Percentiles rank a stretch among this genome's conserved stretches.
Conservation (phyloP, 2,113 vertebrate genomes). For the Otus sunia region DNA sequence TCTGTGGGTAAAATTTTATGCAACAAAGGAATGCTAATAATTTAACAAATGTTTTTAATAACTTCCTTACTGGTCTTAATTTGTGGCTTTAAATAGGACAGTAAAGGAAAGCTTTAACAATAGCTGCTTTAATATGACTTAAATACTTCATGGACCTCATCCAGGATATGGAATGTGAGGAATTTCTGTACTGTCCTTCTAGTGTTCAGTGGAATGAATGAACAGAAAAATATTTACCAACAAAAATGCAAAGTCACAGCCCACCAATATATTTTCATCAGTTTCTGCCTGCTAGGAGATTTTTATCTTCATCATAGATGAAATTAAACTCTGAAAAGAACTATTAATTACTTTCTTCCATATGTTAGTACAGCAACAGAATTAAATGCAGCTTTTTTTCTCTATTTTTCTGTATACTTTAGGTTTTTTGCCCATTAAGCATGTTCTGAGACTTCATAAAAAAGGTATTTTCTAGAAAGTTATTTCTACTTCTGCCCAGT, state of each 20-base stretch:
- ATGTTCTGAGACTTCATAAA: neutral
- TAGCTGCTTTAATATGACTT: conserved; percentile 13
- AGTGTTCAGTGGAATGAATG: neutral
- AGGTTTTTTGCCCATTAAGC: neutral
- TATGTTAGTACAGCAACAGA: neutral
- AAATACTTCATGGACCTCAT: neutral
- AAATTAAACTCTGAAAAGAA: neutral
- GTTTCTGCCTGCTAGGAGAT: neutral
- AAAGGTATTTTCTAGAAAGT: neutral
- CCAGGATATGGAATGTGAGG: neutral
- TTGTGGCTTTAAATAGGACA: neutral
- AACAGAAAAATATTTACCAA: neutral
- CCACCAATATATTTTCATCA: neutral
- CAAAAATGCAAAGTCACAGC: neutral
- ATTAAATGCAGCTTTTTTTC: neutral
- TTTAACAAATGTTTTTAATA: conserved; percentile 22
- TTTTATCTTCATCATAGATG: neutral
- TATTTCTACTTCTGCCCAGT: neutral
- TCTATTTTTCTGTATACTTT: neutral
- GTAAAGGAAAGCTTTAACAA: conserved; percentile 33
- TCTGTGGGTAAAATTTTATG: neutral
- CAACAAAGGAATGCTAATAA: conserved; percentile 2
- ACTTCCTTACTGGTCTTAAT: conserved; percentile 4
- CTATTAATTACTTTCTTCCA: neutral
- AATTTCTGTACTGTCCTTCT: conserved; percentile 17